Evolutionary conservation across 2,113 vertebrate species (phyloP).

Genomic region (Mesocricetus auratus): DNA sequence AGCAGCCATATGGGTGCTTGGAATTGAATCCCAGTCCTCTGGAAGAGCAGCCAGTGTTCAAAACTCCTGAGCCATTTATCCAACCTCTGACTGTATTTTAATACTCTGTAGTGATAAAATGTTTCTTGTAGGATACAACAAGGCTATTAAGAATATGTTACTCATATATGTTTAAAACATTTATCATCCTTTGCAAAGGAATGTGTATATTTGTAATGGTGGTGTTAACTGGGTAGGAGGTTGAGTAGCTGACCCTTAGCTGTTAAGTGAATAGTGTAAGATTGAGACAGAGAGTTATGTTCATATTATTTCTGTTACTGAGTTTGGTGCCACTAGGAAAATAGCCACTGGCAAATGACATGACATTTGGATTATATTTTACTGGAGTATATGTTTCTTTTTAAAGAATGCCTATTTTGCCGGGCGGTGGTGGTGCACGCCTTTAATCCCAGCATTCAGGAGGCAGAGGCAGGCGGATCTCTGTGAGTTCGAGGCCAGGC

Average conservation of each 20-base stretch:
- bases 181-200: neutral
- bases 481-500: no score
- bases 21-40: neutral
- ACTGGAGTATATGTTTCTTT: neutral
- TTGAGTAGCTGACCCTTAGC: neutral
- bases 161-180: neutral
- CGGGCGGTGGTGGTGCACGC: no score
- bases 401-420: neutral
- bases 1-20: neutral
- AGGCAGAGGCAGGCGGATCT: no score
- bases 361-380: conserved; percentile 23
- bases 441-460: no score
- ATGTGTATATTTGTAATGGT: neutral
- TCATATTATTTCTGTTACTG: neutral
- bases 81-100: conserved; percentile 15
- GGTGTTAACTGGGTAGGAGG: neutral
- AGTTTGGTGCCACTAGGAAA: conserved; percentile 24
- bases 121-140: neutral
- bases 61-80: neutral
- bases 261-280: conserved; percentile 18
- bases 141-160: conserved; percentile 1
- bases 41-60: neutral
- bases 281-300: neutral
- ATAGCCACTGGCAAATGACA: neutral
- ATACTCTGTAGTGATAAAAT: conserved; percentile 3